Base-by-base conservation (phyloP, 2,888 invertebrate species). In the Scaptomyza cyrtandrae region DNA sequence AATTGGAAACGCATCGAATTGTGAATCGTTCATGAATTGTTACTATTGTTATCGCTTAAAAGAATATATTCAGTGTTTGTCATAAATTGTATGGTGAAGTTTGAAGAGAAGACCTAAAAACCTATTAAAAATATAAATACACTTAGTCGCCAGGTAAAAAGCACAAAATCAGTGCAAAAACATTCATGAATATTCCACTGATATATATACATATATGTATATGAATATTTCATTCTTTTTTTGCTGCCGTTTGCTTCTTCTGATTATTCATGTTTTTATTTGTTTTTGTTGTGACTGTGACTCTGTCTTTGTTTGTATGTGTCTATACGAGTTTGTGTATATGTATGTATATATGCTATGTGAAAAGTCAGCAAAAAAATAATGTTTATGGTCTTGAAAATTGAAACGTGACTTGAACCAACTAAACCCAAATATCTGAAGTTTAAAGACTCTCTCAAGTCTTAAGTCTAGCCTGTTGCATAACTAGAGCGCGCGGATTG, bases 341-440 rank as follows among this genome's bases (percentile, higher is more conserved):
- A 31, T n/a, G n/a, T 31, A 31, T 31, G 9, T 31, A 31, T 31
- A 9, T 33, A 33, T 33, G 39, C 49, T 33, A 52, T 69, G 53
- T 66, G 50, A 46, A 71, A 64, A 79, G 87, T 86, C 87, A 82
- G 82, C 87, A 78, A 55, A 86, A 24, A 24, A 24, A n/a, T n/a
- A 86, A 69, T 78, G 64, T 68, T 75, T 75, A 79, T 71, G 71
- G 50, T 71, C 68, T 77, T 71, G 65, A 66, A 80, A 80, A 71
- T 33, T 54, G 74, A 75, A 78, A 83, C 83, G 88, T 86, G 86
- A 76, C 83, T 71, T 48, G 49, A 62, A 39, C 63, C 13, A 41
- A 58, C 9, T 10, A 45, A 54, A 41, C 14, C 13, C 14, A 31
- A 27, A 53, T 31, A 49, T 59, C 29, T 49, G 33, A 31, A 61